A percentile compares a stretch with the other conserved stretches of the same genome.
These are phyloP conservation scores for Fissipunctia ypsillon DNA, from an alignment of 2,888 invertebrate genomes.

Conservation along the genomic window DNA sequence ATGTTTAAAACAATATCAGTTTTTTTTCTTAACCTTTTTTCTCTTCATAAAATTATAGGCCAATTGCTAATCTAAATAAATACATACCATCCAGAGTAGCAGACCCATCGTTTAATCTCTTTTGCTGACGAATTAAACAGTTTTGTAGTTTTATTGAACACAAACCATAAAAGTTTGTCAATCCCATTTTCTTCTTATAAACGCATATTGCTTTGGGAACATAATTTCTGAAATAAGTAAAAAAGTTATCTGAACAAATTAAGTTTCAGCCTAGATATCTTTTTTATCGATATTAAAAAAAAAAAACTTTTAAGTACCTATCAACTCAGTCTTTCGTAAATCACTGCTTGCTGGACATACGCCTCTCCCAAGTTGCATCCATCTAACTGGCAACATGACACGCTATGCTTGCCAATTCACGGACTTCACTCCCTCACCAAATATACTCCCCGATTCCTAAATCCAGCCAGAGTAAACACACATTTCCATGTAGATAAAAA, in stretches of 20 bases:
- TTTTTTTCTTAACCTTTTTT: not conserved
- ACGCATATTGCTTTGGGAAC: constrained; percentile 14
- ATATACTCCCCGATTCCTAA: not conserved
- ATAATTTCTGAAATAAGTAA: constrained; percentile 25
- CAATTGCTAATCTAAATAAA: not conserved
- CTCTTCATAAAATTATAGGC: not conserved
- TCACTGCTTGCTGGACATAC: not conserved
- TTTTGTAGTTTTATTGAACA: constrained; percentile 41
- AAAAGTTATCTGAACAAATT: not conserved
- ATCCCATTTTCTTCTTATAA: constrained; percentile 21
- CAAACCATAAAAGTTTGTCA: constrained; percentile 31
- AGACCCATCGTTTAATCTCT: not conserved
- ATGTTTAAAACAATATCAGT: not conserved
- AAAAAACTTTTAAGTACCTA: not conserved
- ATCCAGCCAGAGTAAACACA: not conserved
- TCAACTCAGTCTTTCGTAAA: not conserved
- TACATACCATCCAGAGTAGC: constrained; percentile 27
- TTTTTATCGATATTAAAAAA: not conserved
- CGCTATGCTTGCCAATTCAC: not conserved
- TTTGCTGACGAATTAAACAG: constrained; percentile 24
- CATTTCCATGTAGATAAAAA: not conserved
- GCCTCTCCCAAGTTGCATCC: not conserved
- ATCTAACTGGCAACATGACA: not conserved
- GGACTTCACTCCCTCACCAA: not conserved
- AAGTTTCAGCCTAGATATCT: not conserved